Evolutionary conservation across 2,113 vertebrate species (phyloP).

Genomic region (Pseudolaguvia tuberculata): DNA sequence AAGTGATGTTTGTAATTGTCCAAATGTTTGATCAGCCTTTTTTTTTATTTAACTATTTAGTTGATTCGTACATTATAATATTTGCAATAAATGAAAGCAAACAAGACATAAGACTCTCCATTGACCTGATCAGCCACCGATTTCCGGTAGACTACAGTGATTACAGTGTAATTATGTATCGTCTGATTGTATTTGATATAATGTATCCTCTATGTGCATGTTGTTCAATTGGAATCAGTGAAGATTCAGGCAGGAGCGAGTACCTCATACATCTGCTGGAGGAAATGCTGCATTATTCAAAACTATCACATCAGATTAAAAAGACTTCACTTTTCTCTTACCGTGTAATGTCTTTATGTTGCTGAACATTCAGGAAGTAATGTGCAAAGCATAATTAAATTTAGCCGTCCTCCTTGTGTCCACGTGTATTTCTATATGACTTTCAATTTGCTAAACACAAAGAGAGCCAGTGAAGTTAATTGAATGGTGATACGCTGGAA

Average conservation of each 20-base stretch:
- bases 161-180: background rate
- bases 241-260: background rate
- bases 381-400: conserved; percentile 47
- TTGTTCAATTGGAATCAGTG: background rate
- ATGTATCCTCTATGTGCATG: conserved; percentile 26
- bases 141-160: background rate
- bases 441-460: conserved; percentile 50
- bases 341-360: conserved; percentile 38
- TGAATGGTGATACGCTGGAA: conserved; percentile 44
- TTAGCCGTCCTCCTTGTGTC: conserved; percentile 22
- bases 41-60: background rate
- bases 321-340: conserved; percentile 34
- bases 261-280: background rate
- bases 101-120: background rate
- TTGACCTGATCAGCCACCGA: background rate
- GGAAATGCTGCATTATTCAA: conserved; percentile 4
- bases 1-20: too few species aligned
- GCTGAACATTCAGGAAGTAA: conserved; percentile 19
- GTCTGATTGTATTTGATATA: background rate
- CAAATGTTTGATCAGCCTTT: too few species aligned
- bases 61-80: background rate
- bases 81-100: background rate
- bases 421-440: conserved; percentile 40
- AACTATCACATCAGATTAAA: conserved; percentile 23
- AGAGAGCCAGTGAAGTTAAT: conserved; percentile 50